phyloP scores from a whole-genome alignment of 2,888 invertebrate genomes.

The Acleris literana region DNA sequence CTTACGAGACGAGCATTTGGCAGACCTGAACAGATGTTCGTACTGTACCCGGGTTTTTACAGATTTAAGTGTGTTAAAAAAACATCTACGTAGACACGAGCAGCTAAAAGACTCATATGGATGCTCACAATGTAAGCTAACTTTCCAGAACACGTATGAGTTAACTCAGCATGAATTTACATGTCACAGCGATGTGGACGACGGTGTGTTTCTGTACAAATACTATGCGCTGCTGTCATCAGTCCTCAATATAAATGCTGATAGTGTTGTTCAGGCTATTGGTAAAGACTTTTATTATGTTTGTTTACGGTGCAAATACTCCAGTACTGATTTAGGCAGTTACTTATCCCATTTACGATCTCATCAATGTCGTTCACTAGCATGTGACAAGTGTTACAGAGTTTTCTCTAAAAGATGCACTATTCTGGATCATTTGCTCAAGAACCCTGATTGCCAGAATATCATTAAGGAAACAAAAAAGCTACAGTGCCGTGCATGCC shows the following conservation, averaged over 20 bases:
- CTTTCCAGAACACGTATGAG: slow-evolving; percentile 44
- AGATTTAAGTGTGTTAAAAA: slow-evolving; percentile 37
- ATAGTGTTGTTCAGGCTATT: slow-evolving; percentile 47
- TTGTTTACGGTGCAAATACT: slow-evolving; percentile 52
- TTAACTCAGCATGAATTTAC: slow-evolving; percentile 53
- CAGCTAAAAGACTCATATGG: slow-evolving; percentile 38
- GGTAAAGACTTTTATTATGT: slow-evolving; percentile 39
- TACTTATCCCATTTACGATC: slow-evolving; percentile 57
- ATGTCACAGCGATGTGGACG: slow-evolving; percentile 43
- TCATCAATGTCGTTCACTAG: slow-evolving; percentile 44
- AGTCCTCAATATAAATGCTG: slow-evolving; percentile 55
- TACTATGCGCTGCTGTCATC: slow-evolving; percentile 55
- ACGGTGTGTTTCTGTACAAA: slow-evolving; percentile 54
- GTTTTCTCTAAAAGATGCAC: slow-evolving; percentile 46
- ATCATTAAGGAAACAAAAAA: not conserved
- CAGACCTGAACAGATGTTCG: slow-evolving; percentile 50
- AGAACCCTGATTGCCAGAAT: slow-evolving; percentile 37
- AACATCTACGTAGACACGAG: slow-evolving; percentile 58
- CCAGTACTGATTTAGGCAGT: slow-evolving; percentile 32
- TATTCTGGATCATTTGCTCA: slow-evolving; percentile 46
- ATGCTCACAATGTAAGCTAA: slow-evolving; percentile 59
- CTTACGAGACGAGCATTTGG: slow-evolving; percentile 56
- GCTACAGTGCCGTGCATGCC: slow-evolving; percentile 51
- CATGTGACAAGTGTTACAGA: slow-evolving; percentile 56
- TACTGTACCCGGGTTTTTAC: slow-evolving; percentile 58